Evolutionary conservation across 2,797 vertebrate species (phyloP).

Genomic region (Gymnocypris eckloni): DNA sequence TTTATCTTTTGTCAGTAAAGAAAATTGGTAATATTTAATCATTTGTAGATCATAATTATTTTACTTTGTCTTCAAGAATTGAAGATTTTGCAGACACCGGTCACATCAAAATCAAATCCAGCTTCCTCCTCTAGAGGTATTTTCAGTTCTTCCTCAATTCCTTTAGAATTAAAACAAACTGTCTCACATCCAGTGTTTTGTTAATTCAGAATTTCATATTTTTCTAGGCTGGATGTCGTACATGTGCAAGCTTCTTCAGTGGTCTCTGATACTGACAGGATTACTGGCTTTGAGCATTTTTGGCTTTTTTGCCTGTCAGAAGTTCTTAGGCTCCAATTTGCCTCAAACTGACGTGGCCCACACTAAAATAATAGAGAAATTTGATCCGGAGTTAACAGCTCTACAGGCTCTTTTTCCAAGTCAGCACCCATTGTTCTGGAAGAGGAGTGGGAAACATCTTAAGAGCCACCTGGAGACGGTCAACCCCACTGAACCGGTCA

Average conservation of each 20-base stretch:
- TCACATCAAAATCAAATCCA: constrained; percentile 48
- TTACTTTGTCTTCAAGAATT: constrained; percentile 46
- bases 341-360: background rate
- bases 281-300: constrained; percentile 43
- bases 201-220: constrained; percentile 8
- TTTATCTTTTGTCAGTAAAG: background rate
- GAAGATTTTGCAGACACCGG: constrained; percentile 62
- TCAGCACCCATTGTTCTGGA: constrained; percentile 85
- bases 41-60: background rate
- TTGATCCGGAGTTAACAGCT: constrained; percentile 74
- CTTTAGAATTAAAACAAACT: constrained; percentile 3
- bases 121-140: constrained; percentile 65
- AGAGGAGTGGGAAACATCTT: constrained; percentile 80
- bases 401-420: constrained; percentile 78
- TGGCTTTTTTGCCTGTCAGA: constrained; percentile 59
- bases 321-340: constrained; percentile 18
- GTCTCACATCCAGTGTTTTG: background rate
- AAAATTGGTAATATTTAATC: background rate
- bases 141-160: background rate
- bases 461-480: constrained; percentile 83
- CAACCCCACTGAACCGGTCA: constrained; percentile 83
- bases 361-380: constrained; percentile 62
- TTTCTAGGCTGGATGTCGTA: constrained; percentile 65
- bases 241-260: constrained; percentile 52
- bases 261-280: constrained; percentile 57